Evolutionary conservation across 2,113 vertebrate species (phyloP).

Genomic region (Gopherus evgoodei): DNA sequence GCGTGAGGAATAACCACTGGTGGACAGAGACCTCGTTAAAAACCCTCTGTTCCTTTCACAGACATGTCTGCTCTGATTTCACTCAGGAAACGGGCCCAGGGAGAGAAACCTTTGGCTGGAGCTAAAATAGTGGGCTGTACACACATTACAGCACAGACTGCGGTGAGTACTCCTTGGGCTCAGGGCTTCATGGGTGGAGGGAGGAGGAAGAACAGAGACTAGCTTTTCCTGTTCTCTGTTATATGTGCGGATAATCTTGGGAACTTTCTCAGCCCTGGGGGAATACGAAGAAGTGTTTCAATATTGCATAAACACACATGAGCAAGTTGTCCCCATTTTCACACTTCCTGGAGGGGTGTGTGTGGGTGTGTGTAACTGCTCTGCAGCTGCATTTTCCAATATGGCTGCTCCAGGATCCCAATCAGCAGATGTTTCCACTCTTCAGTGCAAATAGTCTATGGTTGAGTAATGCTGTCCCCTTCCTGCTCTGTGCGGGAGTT

Average conservation of each 20-base stretch:
- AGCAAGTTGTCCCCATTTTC: neutral
- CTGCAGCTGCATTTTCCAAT: accelerated
- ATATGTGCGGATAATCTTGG: neutral
- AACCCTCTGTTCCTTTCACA: conserved; percentile 75
- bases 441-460: neutral
- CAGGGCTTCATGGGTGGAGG: neutral
- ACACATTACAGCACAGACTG: conserved; percentile 98
- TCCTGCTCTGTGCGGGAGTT: neutral
- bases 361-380: neutral
- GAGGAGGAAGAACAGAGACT: neutral
- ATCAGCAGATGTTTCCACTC: neutral
- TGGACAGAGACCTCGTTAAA: conserved; percentile 56
- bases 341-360: accelerated
- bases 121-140: conserved; percentile 98
- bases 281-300: neutral
- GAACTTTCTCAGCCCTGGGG: neutral
- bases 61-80: conserved; percentile 99
- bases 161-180: conserved; percentile 80
- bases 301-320: neutral
- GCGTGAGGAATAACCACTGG: neutral
- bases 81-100: conserved; percentile 97
- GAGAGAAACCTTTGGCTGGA: conserved; percentile 97
- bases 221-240: neutral
- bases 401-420: neutral
- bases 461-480: neutral